phyloP scores from a whole-genome alignment of 2,888 invertebrate species.

The Drosophila tripunctata region DNA sequence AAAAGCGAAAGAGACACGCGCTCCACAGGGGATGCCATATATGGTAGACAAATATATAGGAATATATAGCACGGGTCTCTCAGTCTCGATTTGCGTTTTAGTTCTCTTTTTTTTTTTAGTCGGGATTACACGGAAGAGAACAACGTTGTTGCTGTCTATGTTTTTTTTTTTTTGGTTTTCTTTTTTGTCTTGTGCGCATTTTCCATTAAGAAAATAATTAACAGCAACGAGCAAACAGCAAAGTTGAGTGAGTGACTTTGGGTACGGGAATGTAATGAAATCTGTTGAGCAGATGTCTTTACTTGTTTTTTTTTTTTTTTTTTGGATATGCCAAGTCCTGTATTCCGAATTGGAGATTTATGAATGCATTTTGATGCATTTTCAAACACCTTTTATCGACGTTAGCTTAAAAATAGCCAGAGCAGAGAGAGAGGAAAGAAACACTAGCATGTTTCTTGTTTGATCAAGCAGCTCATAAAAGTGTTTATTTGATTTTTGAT shows the following conservation, averaged over 20 bases:
- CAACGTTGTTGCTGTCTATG: slow-evolving; percentile 48
- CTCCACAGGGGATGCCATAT: slow-evolving; percentile 57
- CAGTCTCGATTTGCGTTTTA: slow-evolving; percentile 24
- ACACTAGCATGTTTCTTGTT: neutral
- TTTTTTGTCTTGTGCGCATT: slow-evolving; percentile 71
- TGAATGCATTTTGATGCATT: slow-evolving; percentile 67
- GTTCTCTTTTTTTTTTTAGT: slow-evolving; percentile 35
- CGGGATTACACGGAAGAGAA: slow-evolving; percentile 68
- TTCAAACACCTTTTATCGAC: slow-evolving; percentile 64
- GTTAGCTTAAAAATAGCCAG: slow-evolving; percentile 38
- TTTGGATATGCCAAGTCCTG: slow-evolving; percentile 32
- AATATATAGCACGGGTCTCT: slow-evolving; percentile 19
- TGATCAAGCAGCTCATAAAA: slow-evolving; percentile 48
- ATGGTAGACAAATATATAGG: slow-evolving; percentile 2
- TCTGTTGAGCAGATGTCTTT: slow-evolving; percentile 76
- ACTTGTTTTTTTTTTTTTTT: slow-evolving; percentile 20
- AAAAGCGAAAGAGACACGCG: slow-evolving; percentile 59
- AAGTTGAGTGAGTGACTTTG: slow-evolving; percentile 27
- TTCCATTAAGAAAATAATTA: slow-evolving; percentile 80
- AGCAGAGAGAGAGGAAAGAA: neutral
- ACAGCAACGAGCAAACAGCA: slow-evolving; percentile 45
- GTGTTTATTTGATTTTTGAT: slow-evolving; percentile 70
- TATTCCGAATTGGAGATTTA: slow-evolving; percentile 51
- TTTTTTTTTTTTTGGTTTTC: slow-evolving; percentile 25
- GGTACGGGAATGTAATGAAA: slow-evolving; percentile 68